Base-by-base conservation (phyloP, 2,797 vertebrate species). In the Enteromius afrohamiltoni region DNA sequence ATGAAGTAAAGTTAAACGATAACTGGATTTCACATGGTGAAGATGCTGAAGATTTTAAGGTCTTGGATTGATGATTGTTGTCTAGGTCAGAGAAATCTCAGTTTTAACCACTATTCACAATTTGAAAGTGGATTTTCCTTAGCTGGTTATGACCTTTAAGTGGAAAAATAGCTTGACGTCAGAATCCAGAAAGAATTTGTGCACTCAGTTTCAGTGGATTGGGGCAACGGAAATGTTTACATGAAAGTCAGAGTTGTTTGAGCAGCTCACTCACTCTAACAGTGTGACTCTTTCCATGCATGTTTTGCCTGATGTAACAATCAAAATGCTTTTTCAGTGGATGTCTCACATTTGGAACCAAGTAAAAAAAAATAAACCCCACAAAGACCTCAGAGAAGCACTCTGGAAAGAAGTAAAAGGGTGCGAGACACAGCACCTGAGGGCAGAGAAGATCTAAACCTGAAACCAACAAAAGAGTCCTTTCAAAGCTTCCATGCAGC, bases 381-480 rank as follows among this genome's bases (percentile, higher is more conserved):
- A 55, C 0, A 7, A 29, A 75, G 3, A 80, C 31, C 51, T 64
- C n/a, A 68, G 37, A 73, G 14, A 64, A 47, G 60, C 13, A 3
- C 13, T 40, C 53, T 78, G 34, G 10, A 17, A 23, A 55, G 45
- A 23, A 73, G 53, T 49, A 75, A 65, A 4, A 74, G 31, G 47
- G 42, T 16, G 40, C 14, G 65, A 79, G 80, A 79, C 53, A 26
- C 34, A 89, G 86, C 91, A 93, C 92, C 91, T 92, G 84, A 87
- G 60, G 90, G 91, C 91, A 85, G 55, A 90, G 88, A 87, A 93
- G 84, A 87, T 81, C 77, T 91, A 87, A 92, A 90, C 92, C 89
- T 89, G 75, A 73, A 55, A 83, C 47, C 83, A 92, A 94, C 92
- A 94, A 93, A 10, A 75, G 84, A 70, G 68, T 86, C 89, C 86